Base-by-base conservation (phyloP, 2,797 vertebrate species). In the Typhlichthys subterraneus region DNA sequence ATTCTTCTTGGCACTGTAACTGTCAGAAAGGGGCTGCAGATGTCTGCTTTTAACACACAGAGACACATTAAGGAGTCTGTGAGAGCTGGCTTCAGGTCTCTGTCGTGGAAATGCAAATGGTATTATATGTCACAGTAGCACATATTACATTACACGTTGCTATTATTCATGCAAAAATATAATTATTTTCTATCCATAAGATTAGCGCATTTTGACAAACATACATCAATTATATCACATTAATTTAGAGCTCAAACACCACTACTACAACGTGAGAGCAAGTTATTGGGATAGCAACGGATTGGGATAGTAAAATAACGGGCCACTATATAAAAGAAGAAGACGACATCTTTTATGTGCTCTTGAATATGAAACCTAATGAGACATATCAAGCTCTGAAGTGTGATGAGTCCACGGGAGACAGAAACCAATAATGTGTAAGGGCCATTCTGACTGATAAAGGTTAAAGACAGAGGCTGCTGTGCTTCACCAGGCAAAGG, bases 381-480 rank as follows among this genome's bases (percentile, higher is more conserved):
- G 84, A 85, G 81, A 89, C 76, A 84, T 85, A 82, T 74, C 80
- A 77, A 81, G 79, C 66, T 47, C 65, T 80, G 81, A 84, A 82
- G 63, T 73, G 67, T 69, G 78, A 82, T 61, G 77, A 81, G 72
- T 79, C 76, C 69, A 59, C 76, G 47, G 83, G 79, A 88, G 77
- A 77, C 65, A 71, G 66, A 69, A 83, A 82, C 88, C 87, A 86
- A 84, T 82, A 85, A 86, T 60, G 72, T 82, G 77, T 68, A 72
- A 72, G 80, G 59, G 69, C 56, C 69, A 86, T 82, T 85, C 83
- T 72, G 72, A 70, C 73, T 80, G 65, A 72, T 82, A 76, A 84
- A 81, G 82, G 71, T 81, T 64, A 72, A 73, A 11, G 75, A 72
- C 69, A 29, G 79, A 51, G 71, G 73, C 62, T 60, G 75, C 74